Conservation (phyloP, 2,113 vertebrate species). For the Lota lota region DNA sequence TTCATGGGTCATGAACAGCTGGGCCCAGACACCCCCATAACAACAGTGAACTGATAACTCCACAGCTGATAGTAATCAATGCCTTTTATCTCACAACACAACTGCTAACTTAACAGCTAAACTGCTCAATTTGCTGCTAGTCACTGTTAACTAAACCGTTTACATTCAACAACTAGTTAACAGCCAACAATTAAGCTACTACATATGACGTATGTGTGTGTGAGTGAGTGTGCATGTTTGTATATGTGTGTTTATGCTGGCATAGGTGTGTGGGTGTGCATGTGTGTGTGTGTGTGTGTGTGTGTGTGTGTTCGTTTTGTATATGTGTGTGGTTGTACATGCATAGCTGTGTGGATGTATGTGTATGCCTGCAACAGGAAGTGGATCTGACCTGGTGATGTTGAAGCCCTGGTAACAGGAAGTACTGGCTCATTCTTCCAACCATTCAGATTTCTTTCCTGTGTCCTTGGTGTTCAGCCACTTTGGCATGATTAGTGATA, state of each 20-base stretch:
- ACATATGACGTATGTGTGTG: slow-evolving; percentile 9
- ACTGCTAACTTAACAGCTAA: too few species aligned
- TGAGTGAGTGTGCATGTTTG: not conserved
- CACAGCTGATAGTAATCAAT: too few species aligned
- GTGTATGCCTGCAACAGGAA: slow-evolving; percentile 42
- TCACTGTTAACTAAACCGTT: not conserved
- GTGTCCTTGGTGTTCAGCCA: slow-evolving; percentile 26
- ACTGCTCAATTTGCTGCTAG: too few species aligned
- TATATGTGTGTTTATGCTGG: too few species aligned
- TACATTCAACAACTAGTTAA: not conserved
- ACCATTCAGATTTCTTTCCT: slow-evolving; percentile 41
- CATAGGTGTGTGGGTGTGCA: not conserved
- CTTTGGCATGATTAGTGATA: not conserved
- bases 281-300: slow-evolving; percentile 1
- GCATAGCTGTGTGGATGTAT: not conserved
- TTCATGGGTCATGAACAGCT: too few species aligned
- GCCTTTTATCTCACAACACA: too few species aligned
- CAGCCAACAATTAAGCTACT: not conserved
- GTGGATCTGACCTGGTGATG: slow-evolving; percentile 23
- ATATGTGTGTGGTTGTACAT: not conserved
- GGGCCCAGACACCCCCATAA: too few species aligned
- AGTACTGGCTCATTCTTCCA: slow-evolving; percentile 42
- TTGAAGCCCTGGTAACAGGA: slow-evolving; percentile 51
- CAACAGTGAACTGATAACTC: too few species aligned
- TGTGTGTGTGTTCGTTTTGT: slow-evolving; percentile 9